phyloP scores from a whole-genome alignment of 1,140 invertebrate species.

The Drosophila trapezifrons region DNA sequence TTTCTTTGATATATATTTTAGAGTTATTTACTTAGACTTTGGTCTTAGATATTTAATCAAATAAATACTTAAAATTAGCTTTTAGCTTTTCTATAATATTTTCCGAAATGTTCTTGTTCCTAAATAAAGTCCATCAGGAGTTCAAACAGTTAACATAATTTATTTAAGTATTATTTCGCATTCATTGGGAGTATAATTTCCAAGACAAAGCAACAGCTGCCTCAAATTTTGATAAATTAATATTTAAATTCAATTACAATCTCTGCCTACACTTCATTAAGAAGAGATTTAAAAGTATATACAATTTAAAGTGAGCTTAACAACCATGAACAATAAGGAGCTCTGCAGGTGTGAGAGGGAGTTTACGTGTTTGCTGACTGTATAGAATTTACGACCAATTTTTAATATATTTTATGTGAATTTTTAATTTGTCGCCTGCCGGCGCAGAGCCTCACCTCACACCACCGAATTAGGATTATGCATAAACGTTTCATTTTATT shows the following conservation, averaged over 20 bases:
- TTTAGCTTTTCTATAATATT: too few species aligned
- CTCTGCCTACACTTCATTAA: slow-evolving; percentile 39
- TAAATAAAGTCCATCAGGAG: neutral
- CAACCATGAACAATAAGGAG: slow-evolving; percentile 29
- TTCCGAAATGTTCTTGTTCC: too few species aligned
- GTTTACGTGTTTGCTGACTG: slow-evolving; percentile 36
- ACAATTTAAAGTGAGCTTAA: slow-evolving; percentile 24
- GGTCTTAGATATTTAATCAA: too few species aligned
- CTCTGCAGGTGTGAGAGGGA: slow-evolving; percentile 12
- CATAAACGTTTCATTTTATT: slow-evolving; percentile 52
- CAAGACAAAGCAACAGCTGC: neutral
- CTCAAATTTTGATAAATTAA: slow-evolving; percentile 20
- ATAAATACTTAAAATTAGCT: too few species aligned
- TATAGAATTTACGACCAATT: slow-evolving; percentile 61
- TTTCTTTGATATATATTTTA: too few species aligned
- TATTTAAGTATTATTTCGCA: neutral
- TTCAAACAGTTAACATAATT: neutral
- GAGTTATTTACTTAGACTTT: too few species aligned
- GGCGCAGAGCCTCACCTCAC: slow-evolving; percentile 34
- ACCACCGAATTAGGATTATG: slow-evolving; percentile 45
- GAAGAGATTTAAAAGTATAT: slow-evolving; percentile 26
- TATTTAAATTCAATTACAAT: slow-evolving; percentile 40
- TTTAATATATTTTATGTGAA: slow-evolving; percentile 69
- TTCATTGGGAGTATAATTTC: neutral
- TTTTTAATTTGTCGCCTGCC: slow-evolving; percentile 53